Evolutionary conservation across 2,888 invertebrate species (phyloP), one percentile per base, ranked within the genome.

Genomic region (Pyrochroa serraticornis): DNA sequence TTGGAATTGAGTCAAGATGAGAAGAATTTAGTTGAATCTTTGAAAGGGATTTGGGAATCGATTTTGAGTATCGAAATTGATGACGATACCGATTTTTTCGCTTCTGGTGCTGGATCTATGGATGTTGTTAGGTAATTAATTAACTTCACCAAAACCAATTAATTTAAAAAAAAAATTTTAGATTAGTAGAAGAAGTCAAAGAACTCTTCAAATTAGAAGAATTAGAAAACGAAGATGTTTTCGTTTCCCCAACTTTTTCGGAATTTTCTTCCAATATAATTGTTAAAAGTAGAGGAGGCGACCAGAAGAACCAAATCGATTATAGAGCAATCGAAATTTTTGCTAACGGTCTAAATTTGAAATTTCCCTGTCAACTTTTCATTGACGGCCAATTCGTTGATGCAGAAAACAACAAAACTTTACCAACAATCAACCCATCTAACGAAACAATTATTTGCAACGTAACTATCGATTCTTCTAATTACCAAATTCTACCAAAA

Each of bases 71-170:
- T 85, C 0, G 87, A 90, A 1, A 84, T 91, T 5, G 87, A 90
- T 7, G 85, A 88, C 6, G 87, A 88, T 1, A 93, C 94, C 0
- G 96, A 97, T 75, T 97, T 98, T 81, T 97, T 98, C 79, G 87
- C 86, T 0, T 87, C 87, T n/a, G 97, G 97, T 7, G 97, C 94
- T n/a, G 94, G 95, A 0, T 97, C 97, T 6, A 97, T 98, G 95
- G 97, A 98, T 77, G 96, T 97, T 1, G 95, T 97, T 22, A 22
- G 22, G 22, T 22, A 22, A 22, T 0, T 82, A 87, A 70, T 50
- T 9, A 46, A 6, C 22, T 34, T 48, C 42, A 8, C 9, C 14
- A 12, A 50, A 9, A 14, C 44, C 8, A 8, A 39, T 9, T 14
- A 37, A 34, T 45, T 32, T 35, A 30, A 12, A 32, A 6, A 22